phyloP scores from a whole-genome alignment of 1,140 invertebrate species.

The Ceratoteleas bidentatus region DNA sequence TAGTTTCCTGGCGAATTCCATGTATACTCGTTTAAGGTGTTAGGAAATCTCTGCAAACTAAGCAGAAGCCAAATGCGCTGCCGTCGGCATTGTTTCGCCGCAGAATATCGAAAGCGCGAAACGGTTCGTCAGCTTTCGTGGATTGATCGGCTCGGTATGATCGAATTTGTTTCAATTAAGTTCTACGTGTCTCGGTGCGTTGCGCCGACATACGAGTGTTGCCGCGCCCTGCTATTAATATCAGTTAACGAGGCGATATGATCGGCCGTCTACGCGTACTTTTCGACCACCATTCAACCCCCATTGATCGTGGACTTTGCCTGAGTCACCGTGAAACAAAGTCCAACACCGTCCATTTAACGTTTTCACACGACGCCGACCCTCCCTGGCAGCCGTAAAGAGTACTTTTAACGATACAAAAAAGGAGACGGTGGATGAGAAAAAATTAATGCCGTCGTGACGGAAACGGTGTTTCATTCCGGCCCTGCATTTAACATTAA shows the following conservation, averaged over 20 bases:
- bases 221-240: conserved; percentile 81
- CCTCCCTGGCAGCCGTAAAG: conserved; percentile 24
- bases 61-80: too few species aligned
- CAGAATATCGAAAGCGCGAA: neutral
- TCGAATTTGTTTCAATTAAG: conserved; percentile 79
- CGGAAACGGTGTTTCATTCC: conserved; percentile 51
- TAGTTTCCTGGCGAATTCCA: too few species aligned
- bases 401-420: conserved; percentile 31
- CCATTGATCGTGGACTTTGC: conserved; percentile 70
- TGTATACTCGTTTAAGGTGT: too few species aligned
- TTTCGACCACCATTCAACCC: conserved; percentile 62
- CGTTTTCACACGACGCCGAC: conserved; percentile 68
- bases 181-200: conserved; percentile 46
- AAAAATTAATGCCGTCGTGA: conserved; percentile 56
- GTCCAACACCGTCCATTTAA: conserved; percentile 64
- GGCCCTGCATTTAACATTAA: neutral
- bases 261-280: conserved; percentile 72
- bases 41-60: too few species aligned
- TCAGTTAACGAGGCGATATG: conserved; percentile 80
- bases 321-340: conserved; percentile 72
- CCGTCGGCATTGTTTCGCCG: too few species aligned
- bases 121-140: conserved; percentile 11
- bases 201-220: conserved; percentile 30
- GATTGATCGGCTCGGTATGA: conserved; percentile 72
- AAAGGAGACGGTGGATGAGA: conserved; percentile 26